A percentile compares a stretch with the other conserved stretches of the same genome.
These are phyloP conservation scores for Ctenochaetus hawaiiensis DNA, from an alignment of 2,797 vertebrate genomes.

Conservation along the genomic window DNA sequence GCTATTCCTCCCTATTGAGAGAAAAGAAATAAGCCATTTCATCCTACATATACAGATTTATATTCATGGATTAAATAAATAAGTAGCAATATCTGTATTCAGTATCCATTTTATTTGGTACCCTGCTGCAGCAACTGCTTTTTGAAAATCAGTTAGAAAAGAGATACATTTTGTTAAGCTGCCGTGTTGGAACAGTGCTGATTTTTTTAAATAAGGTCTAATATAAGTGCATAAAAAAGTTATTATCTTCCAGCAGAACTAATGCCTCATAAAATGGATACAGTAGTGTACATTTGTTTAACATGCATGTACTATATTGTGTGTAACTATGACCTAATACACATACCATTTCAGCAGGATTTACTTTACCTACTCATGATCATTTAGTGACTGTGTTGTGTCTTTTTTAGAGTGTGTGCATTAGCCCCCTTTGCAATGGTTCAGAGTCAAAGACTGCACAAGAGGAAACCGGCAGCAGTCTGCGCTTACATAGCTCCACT, in stretches of 20 bases:
- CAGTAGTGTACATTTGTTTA: conserved; percentile 2
- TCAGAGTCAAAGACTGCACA: conserved; percentile 62
- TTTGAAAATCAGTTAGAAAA: conserved; percentile 1
- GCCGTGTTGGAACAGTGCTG: not conserved
- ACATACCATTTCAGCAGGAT: not conserved
- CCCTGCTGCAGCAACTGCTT: not conserved
- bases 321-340: conserved; percentile 3
- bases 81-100: conserved; percentile 15
- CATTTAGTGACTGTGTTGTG: conserved; percentile 65
- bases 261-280: conserved; percentile 24
- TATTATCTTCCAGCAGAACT: not conserved
- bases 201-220: not conserved
- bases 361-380: conserved; percentile 12
- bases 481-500: conserved; percentile 35
- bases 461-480: conserved; percentile 63
- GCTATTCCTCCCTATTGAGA: not conserved
- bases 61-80: not conserved
- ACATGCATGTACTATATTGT: conserved; percentile 31
- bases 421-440: conserved; percentile 65
- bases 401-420: conserved; percentile 76
- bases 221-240: not conserved
- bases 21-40: not conserved
- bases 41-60: conserved; percentile 1
- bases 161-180: not conserved
- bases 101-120: conserved; percentile 29